Conservation (phyloP, 2,113 vertebrate species). For the Amphiprion ocellaris region DNA sequence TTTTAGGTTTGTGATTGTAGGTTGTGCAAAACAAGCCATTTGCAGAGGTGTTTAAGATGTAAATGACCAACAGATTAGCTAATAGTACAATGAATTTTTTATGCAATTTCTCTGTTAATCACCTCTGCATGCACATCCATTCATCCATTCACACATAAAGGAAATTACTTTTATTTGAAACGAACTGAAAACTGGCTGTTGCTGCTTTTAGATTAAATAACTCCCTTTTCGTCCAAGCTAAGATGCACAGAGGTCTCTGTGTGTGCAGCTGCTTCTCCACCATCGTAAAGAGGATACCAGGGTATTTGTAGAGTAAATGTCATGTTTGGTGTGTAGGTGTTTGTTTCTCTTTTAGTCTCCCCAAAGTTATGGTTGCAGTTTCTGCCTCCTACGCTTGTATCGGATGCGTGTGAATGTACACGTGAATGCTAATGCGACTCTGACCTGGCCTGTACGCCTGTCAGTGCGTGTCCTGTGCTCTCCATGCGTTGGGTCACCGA, state of each 20-base stretch:
- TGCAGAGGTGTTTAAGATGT: too few species aligned
- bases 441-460: slow-evolving; percentile 17
- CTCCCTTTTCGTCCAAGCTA: not conserved
- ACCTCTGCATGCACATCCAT: too few species aligned
- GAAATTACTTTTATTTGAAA: not conserved
- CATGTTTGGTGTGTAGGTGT: slow-evolving; percentile 57
- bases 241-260: not conserved
- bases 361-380: slow-evolving; percentile 39
- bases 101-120: too few species aligned
- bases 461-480: slow-evolving; percentile 7
- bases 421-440: slow-evolving; percentile 41
- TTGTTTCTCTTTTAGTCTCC: slow-evolving; percentile 43
- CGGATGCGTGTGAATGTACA: slow-evolving; percentile 18
- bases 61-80: too few species aligned
- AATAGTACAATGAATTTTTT: too few species aligned
- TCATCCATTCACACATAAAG: too few species aligned
- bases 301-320: slow-evolving; percentile 59
- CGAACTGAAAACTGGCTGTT: not conserved
- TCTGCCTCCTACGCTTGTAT: slow-evolving; percentile 47
- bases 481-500: not conserved
- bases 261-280: not conserved
- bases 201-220: slow-evolving; percentile 16
- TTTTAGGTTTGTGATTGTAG: too few species aligned
- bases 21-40: too few species aligned
- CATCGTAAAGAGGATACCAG: slow-evolving; percentile 16